Evolutionary conservation across 2,888 invertebrate genomes (phyloP).

Genomic region (Aphelenchoides bicaudatus): DNA sequence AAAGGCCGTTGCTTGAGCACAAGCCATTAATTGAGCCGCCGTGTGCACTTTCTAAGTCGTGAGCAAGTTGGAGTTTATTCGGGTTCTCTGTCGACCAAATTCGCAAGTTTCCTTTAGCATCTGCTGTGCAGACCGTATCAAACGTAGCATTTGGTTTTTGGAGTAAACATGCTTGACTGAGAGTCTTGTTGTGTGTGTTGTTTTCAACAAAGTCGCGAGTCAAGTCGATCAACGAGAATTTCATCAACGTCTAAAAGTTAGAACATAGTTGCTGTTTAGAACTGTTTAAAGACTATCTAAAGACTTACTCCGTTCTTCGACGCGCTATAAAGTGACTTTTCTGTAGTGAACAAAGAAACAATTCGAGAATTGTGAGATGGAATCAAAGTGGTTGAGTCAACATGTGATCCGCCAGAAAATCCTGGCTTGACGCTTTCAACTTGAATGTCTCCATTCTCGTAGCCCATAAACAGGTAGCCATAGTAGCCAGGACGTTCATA

Average conservation of each 20-base stretch:
- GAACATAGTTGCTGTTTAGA: not conserved
- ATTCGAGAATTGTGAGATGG: constrained; percentile 11
- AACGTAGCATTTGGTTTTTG: not conserved
- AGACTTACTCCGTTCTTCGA: constrained; percentile 15
- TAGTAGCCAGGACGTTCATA: not conserved
- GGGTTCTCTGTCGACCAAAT: constrained; percentile 16
- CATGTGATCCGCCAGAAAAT: not conserved
- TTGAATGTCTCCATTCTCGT: constrained; percentile 13
- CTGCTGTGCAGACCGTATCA: constrained; percentile 6
- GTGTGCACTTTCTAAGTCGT: not conserved
- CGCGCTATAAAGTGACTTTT: not conserved
- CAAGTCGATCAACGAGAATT: constrained; percentile 41
- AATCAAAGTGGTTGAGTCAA: not conserved
- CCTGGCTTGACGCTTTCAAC: not conserved
- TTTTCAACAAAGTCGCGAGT: constrained; percentile 46
- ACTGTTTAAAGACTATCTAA: not conserved
- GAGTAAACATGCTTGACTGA: constrained; percentile 9
- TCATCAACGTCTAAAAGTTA: constrained; percentile 48
- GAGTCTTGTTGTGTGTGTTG: constrained; percentile 36
- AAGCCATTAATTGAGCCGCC: not conserved
- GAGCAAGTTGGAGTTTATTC: not conserved
- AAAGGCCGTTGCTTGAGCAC: not conserved
- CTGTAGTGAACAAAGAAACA: not conserved
- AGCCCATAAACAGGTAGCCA: constrained; percentile 1
- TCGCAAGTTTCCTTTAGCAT: constrained; percentile 4